Evolutionary conservation across 2,113 vertebrate genomes (phyloP).

Genomic region (Ceyx cyanopectus): DNA sequence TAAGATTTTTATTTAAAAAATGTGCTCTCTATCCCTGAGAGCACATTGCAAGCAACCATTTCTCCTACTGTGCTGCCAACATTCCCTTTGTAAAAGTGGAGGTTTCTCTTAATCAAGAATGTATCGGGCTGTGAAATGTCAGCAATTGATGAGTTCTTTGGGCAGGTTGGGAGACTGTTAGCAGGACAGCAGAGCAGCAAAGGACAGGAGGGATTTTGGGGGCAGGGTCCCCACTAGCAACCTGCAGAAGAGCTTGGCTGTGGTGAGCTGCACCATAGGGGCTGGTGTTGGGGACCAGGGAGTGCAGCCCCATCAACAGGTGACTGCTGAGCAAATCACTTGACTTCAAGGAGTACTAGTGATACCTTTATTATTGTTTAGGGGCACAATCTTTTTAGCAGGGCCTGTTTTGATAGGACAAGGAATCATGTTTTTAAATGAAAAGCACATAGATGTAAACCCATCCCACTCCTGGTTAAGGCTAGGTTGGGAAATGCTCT

Average conservation of each 20-base stretch:
- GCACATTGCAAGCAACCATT: background rate
- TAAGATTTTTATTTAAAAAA: background rate
- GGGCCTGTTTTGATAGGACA: background rate
- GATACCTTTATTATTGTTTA: background rate
- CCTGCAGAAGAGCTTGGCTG: background rate
- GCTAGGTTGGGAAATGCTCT: background rate
- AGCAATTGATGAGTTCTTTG: background rate
- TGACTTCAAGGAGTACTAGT: background rate
- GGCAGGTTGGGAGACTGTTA: background rate
- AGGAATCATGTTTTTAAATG: background rate
- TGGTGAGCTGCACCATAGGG: fast-evolving
- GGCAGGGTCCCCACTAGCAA: background rate
- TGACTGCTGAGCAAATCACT: background rate
- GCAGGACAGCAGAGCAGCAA: fast-evolving
- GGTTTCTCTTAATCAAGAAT: background rate
- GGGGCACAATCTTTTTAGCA: background rate
- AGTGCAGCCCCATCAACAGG: background rate
- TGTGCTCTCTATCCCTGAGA: background rate
- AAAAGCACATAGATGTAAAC: background rate
- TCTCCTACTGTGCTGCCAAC: background rate
- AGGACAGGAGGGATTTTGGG: background rate
- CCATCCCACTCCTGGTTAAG: background rate
- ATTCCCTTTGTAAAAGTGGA: background rate
- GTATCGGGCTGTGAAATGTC: fast-evolving
- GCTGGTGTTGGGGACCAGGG: background rate